Percentiles rank a stretch among this genome's conserved stretches.
Conservation (phyloP, 1,140 invertebrate species). For the Ceratoteleas bidentatus region DNA sequence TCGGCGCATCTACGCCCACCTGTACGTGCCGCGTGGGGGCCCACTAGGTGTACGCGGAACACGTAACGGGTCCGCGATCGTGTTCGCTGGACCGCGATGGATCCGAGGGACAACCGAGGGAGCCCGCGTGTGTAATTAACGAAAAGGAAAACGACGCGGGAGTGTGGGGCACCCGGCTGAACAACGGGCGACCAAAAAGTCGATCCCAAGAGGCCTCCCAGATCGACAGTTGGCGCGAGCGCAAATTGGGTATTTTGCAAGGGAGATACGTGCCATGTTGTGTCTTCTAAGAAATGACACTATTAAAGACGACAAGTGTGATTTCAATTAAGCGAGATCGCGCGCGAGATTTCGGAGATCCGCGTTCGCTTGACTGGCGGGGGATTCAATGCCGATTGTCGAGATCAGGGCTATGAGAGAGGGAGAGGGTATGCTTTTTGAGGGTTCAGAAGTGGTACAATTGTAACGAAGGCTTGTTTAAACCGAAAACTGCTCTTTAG, state of each 20-base stretch:
- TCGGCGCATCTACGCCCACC: conserved; percentile 61
- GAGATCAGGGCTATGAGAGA: not conserved
- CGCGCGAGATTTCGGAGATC: not conserved
- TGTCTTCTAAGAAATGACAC: conserved; percentile 63
- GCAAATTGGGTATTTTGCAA: conserved; percentile 69
- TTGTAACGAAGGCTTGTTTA: too few relatives aligned
- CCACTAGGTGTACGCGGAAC: conserved; percentile 38
- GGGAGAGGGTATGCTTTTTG: too few relatives aligned
- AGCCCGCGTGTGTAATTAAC: conserved; percentile 64
- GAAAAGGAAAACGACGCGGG: conserved; percentile 49
- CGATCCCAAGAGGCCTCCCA: conserved; percentile 31
- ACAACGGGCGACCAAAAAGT: conserved; percentile 34
- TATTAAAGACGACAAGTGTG: conserved; percentile 62
- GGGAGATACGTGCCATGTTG: conserved; percentile 63
- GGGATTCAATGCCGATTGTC: not conserved
- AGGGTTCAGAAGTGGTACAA: too few relatives aligned
- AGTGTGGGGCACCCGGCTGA: conserved; percentile 5
- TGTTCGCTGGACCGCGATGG: conserved; percentile 58
- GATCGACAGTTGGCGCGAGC: conserved; percentile 49
- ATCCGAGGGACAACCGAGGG: conserved; percentile 54
- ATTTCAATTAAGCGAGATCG: conserved; percentile 61
- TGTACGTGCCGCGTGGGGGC: conserved; percentile 53
- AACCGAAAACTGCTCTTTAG: too few relatives aligned
- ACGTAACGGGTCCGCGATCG: conserved; percentile 48
- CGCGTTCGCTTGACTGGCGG: not conserved